phyloP scores from a whole-genome alignment of 2,888 invertebrate species.

The Mesorhabditis sp. region DNA sequence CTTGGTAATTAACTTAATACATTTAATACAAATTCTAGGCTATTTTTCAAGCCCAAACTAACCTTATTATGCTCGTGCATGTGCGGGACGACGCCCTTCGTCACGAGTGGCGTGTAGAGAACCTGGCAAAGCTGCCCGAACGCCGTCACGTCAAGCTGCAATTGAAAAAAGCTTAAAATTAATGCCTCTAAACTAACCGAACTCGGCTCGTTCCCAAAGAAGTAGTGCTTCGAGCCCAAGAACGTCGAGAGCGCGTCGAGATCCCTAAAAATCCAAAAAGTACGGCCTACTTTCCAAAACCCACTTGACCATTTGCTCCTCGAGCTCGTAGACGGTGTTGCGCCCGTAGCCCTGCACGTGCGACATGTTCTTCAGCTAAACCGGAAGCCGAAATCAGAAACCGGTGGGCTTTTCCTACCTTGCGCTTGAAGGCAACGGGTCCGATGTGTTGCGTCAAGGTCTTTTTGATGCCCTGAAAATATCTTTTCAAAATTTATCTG shows the following conservation, averaged over 20 bases:
- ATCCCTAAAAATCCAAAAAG: constrained; percentile 39
- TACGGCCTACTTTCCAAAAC: constrained; percentile 36
- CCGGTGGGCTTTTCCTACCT: not conserved
- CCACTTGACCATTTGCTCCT: constrained; percentile 14
- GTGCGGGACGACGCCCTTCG: constrained; percentile 80
- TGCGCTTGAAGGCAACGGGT: not conserved
- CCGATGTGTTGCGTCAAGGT: not conserved
- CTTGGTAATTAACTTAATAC: too few relatives aligned
- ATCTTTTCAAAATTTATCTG: not conserved
- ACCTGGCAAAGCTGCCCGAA: constrained; percentile 88
- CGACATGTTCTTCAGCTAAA: constrained; percentile 26
- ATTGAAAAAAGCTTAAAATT: constrained; percentile 7
- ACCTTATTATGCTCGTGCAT: constrained; percentile 24
- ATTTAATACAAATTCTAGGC: not conserved
- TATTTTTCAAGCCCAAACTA: not conserved
- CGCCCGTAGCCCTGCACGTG: constrained; percentile 59
- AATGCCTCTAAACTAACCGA: constrained; percentile 20
- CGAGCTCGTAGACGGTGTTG: constrained; percentile 56
- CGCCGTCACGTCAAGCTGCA: constrained; percentile 74
- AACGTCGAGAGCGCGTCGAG: constrained; percentile 58
- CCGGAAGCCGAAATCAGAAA: not conserved
- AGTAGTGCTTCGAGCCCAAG: constrained; percentile 53
- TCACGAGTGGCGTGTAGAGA: constrained; percentile 84
- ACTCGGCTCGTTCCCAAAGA: constrained; percentile 36
- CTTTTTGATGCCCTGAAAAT: constrained; percentile 9